Conservation (phyloP, 2,888 invertebrate genomes). For the Drosophila silvestris region DNA sequence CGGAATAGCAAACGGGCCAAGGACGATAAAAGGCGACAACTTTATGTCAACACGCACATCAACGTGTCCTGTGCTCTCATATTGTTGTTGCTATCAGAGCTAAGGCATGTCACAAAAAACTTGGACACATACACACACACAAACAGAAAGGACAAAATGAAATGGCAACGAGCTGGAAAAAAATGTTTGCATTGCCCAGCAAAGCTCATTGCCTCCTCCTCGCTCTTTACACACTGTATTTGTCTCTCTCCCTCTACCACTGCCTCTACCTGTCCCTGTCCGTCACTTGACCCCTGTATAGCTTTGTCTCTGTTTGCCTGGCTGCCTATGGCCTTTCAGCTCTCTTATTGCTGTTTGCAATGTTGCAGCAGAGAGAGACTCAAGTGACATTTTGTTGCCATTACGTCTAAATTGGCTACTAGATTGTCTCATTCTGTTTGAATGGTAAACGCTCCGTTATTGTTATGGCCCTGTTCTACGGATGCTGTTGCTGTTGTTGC, state of each 20-base stretch:
- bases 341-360: conserved; percentile 53
- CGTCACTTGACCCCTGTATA: conserved; percentile 1
- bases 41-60: conserved; percentile 62
- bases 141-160: conserved; percentile 21
- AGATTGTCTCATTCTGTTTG: conserved; percentile 69
- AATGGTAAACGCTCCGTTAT: conserved; percentile 77
- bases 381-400: conserved; percentile 72
- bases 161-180: conserved; percentile 51
- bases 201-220: conserved; percentile 13
- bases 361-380: conserved; percentile 36
- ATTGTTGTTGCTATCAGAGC: conserved; percentile 38
- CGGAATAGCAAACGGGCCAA: not conserved
- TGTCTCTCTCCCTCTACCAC: not conserved
- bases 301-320: conserved; percentile 1
- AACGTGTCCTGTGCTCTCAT: conserved; percentile 28
- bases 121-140: conserved; percentile 1
- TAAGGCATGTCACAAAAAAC: conserved; percentile 35
- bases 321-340: conserved; percentile 22
- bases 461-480: conserved; percentile 59
- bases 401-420: conserved; percentile 76
- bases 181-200: conserved; percentile 49
- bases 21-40: conserved; percentile 46
- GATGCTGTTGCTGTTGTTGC: conserved; percentile 9
- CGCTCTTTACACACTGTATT: not conserved
- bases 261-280: not conserved